phyloP scores from a whole-genome alignment of 64 coral and sea anemone genomes.

The Pocillopora verrucosa region DNA sequence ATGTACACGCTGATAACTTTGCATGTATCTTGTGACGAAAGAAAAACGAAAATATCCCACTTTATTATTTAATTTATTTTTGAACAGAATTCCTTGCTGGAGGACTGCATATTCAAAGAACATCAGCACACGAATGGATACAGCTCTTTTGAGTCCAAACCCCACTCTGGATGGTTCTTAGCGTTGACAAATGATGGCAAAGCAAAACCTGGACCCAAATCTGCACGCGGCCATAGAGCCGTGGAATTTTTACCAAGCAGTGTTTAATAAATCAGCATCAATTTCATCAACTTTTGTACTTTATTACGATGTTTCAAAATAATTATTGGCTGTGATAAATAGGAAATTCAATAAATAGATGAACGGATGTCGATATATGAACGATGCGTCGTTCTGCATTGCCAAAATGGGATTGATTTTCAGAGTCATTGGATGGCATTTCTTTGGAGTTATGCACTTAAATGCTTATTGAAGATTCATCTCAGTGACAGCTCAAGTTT shows the following conservation, averaged over 20 bases:
- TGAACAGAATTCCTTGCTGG: slow-evolving; percentile 23
- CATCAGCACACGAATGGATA: slow-evolving; percentile 8
- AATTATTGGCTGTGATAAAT: too few relatives aligned
- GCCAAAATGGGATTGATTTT: too few relatives aligned
- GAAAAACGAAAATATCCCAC: neutral
- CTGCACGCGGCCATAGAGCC: slow-evolving; percentile 36
- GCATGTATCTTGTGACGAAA: neutral
- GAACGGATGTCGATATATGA: too few relatives aligned
- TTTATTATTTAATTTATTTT: neutral
- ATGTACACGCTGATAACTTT: too few relatives aligned
- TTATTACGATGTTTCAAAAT: neutral
- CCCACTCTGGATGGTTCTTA: slow-evolving; percentile 38
- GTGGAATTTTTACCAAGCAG: slow-evolving; percentile 36
- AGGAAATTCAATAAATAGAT: too few relatives aligned
- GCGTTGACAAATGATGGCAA: slow-evolving; percentile 44
- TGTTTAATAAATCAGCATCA: neutral
- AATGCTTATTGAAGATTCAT: too few relatives aligned
- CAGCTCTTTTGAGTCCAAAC: slow-evolving; percentile 54
- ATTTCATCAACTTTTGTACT: neutral
- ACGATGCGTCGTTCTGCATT: too few relatives aligned
- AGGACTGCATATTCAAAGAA: slow-evolving; percentile 56
- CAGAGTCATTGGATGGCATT: too few relatives aligned
- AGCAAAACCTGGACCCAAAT: slow-evolving; percentile 46
- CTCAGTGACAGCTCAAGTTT: too few relatives aligned
- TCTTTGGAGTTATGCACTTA: too few relatives aligned